Evolutionary conservation across 2,888 invertebrate genomes (phyloP), one percentile per base, ranked within the genome.

Genomic region (Dromius quadrimaculatus): DNA sequence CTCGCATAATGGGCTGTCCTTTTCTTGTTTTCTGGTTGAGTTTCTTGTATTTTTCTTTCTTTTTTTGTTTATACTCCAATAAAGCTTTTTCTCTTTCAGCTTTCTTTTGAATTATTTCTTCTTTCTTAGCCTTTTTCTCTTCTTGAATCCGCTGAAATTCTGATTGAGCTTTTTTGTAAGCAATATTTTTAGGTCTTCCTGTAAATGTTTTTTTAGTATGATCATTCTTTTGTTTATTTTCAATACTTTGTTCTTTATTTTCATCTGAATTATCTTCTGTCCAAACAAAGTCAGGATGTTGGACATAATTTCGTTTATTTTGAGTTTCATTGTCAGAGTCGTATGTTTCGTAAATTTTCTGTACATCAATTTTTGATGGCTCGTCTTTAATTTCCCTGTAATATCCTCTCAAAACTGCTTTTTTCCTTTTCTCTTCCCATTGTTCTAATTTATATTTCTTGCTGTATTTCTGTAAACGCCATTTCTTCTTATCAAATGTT

Each of bases 1-100:
- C 90, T 71, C 90, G 92, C 94, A 95, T 94, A 1, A 94, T 83
- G 0, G 95, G 95, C 78, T 95, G 95, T 0, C 95, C 95, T 76
- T 88, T 92, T 76, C 88, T 90, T 0, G 91, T 95, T 78, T 89
- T 92, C 78, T 90, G 90, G 54, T 89, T 90, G 41, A 94, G 81
- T 73, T 88, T 89, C 81, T 91, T 92, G 72, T 86, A 90, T 71
- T 87, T 88, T 57, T 90, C 88, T 50, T 87, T 84, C 75, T 91
- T 92, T 75, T 89, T 89, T 77, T 89, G 86, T 75, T 89, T 90
- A 76, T 91, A 92, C 73, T 87, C 86, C 74, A 86, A 85, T 36
- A 90, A 76, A 8, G 91, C 91, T 77, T 87, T 84, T 65, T 86
- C 85, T 74, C 84, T 86, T 76, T 91, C 89, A 45, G 85, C 83